These are phyloP conservation scores for Triops cancriformis DNA, from an alignment of 1,140 invertebrate species.

Conservation along the genomic window DNA sequence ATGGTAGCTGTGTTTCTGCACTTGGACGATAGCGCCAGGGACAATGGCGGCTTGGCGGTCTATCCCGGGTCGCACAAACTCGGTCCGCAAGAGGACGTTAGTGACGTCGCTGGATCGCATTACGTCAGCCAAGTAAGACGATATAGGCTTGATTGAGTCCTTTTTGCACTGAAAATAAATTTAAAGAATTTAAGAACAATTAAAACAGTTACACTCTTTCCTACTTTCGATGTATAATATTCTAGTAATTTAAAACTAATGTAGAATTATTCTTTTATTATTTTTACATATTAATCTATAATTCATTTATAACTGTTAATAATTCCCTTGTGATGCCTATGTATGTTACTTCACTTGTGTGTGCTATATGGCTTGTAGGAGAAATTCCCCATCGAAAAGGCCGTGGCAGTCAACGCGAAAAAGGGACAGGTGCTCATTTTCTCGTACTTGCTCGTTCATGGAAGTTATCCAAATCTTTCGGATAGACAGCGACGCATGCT, in stretches of 20 bases:
- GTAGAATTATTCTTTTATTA: too few species aligned
- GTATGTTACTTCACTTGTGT: too few species aligned
- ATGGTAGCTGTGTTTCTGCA: conserved; percentile 54
- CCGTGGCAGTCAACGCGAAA: conserved; percentile 45
- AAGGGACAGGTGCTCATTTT: conserved; percentile 51
- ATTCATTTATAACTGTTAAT: too few species aligned
- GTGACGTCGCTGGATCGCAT: conserved; percentile 29
- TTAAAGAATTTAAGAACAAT: too few species aligned
- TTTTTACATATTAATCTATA: too few species aligned
- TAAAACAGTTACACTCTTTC: too few species aligned
- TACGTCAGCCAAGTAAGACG: conserved; percentile 30
- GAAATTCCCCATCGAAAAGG: conserved; percentile 47
- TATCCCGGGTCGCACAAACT: conserved; percentile 54
- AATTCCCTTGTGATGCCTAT: too few species aligned
- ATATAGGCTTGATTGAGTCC: too few species aligned
- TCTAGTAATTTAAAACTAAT: too few species aligned
- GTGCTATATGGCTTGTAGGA: conserved; percentile 37
- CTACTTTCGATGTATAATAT: too few species aligned
- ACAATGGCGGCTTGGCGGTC: conserved; percentile 52
- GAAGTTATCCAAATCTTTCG: conserved; percentile 50
- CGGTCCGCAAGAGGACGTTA: conserved; percentile 47
- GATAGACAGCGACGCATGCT: conserved; percentile 47
- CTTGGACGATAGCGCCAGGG: conserved; percentile 48
- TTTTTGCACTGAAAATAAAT: too few species aligned
- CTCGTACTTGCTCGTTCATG: conserved; percentile 52